Evolutionary conservation across 2,113 vertebrate species (phyloP), one percentile per base, ranked within the genome.

Genomic region (Plecturocebus donacophilus): DNA sequence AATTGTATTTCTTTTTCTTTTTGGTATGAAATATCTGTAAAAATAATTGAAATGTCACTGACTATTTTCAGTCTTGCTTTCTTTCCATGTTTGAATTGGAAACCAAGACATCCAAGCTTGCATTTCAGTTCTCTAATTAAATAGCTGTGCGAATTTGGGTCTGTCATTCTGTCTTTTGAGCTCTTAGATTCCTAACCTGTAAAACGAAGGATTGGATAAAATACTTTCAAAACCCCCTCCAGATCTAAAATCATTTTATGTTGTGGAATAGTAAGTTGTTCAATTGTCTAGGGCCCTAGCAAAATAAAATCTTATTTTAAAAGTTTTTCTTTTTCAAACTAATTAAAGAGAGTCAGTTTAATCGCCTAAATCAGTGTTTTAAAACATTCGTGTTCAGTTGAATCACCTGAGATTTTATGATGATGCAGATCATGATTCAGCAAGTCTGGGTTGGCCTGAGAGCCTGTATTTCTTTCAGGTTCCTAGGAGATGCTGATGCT

Each of bases 231-330:
- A 66, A 45, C 86, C 30, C 5, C 25, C 8, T 54, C 8, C 13
- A 40, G 21, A 1, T 73, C 32, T 91, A 61, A 88, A 91, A 77
- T 54, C 0, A 20, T 82, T 92, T 87, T 2, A 58, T 52, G 1
- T 11, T 54, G 56, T 64, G 25, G 3, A 49, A 88, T 61, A 70
- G 47, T 61, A 42, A 17, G 6, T 32, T 68, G 35, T 40, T 82
- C 25, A 32, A 71, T 89, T 54, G 19, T 77, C 5, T 32, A 61
- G 45, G 71, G 23, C 6, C 6, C 27, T 91, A 82, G 52, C 49
- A 58, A 97, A 94, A 82, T 77, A 84, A 90, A 90, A 73, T 81
- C 27, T 71, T 87, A 89, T 13, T 56, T 93, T 90, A 81, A 35
- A 87, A 61, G 10, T 94, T 32, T 27, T 71, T 64, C 21, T 58